Evolutionary conservation across 92 coral and sea anemone species (phyloP).

Genomic region (Zoanthus gigantus): DNA sequence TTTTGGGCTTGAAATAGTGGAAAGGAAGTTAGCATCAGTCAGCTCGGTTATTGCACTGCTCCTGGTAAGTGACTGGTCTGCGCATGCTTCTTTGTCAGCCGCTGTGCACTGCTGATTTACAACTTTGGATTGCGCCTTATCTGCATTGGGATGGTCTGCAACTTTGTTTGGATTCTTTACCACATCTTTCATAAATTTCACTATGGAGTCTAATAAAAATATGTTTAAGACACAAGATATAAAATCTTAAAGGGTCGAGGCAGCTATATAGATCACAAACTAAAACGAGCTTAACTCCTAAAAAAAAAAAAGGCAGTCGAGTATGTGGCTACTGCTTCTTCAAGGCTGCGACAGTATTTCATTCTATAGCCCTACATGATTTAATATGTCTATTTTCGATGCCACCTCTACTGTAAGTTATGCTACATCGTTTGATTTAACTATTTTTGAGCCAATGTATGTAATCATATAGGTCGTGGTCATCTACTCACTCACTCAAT

Average conservation of each 20-base stretch:
- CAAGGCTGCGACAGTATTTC: too few species aligned
- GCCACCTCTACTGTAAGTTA: too few species aligned
- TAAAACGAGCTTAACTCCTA: too few species aligned
- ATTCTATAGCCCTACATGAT: too few species aligned
- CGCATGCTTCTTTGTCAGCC: constrained; percentile 31
- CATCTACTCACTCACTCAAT: too few species aligned
- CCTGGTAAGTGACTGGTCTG: constrained; percentile 25
- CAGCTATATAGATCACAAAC: too few species aligned
- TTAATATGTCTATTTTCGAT: too few species aligned
- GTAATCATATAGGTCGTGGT: too few species aligned
- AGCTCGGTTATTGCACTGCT: not conserved
- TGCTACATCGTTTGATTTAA: too few species aligned
- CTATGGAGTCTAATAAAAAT: not conserved
- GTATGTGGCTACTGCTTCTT: too few species aligned
- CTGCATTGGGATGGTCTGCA: not conserved
- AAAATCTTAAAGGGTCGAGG: not conserved
- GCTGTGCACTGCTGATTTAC: not conserved
- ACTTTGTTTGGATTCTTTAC: constrained; percentile 1
- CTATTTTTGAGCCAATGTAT: too few species aligned
- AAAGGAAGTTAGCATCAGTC: constrained; percentile 27
- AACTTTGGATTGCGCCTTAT: not conserved
- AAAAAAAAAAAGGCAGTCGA: too few species aligned
- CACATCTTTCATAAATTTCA: not conserved
- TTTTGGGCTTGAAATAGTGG: constrained; percentile 13
- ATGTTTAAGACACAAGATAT: not conserved